Conservation (phyloP, 2,113 vertebrate genomes). For the Centropristis striata region DNA sequence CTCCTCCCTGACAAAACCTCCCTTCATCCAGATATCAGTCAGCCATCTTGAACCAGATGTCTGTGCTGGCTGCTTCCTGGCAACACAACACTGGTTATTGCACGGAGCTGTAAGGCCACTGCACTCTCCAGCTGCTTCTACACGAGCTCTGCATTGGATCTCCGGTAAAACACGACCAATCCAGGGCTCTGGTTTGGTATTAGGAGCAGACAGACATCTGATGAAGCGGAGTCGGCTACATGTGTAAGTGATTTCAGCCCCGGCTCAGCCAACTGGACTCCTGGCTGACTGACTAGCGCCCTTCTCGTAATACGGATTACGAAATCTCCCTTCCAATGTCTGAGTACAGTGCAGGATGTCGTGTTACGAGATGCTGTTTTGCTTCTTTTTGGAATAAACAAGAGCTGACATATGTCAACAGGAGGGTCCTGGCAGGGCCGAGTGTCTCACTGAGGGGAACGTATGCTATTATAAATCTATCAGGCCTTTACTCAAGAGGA, state of each 20-base stretch:
- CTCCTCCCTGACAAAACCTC: slow-evolving; percentile 82
- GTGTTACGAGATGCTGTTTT: slow-evolving; percentile 45
- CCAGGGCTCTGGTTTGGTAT: slow-evolving; percentile 60
- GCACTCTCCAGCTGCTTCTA: slow-evolving; percentile 69
- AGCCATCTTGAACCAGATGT: slow-evolving; percentile 87
- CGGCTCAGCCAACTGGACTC: slow-evolving; percentile 61
- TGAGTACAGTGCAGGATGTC: slow-evolving; percentile 53
- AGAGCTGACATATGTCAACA: slow-evolving; percentile 31
- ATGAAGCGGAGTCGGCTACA: slow-evolving; percentile 77
- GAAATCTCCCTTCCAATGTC: slow-evolving; percentile 60
- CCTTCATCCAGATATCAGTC: slow-evolving; percentile 82
- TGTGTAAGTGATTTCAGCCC: slow-evolving; percentile 82
- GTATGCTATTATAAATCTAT: slow-evolving; percentile 23
- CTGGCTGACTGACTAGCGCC: slow-evolving; percentile 66
- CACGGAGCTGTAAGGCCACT: slow-evolving; percentile 48
- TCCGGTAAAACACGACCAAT: slow-evolving; percentile 60
- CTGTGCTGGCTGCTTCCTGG: slow-evolving; percentile 81
- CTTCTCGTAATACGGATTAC: slow-evolving; percentile 79
- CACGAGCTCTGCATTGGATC: slow-evolving; percentile 52
- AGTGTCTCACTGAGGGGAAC: slow-evolving; percentile 29
- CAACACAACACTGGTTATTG: slow-evolving; percentile 80
- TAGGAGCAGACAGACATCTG: slow-evolving; percentile 78
- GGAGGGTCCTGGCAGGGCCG: slow-evolving; percentile 18
- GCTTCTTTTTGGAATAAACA: slow-evolving; percentile 50
- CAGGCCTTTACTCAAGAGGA: neutral